Evolutionary conservation across 1,140 invertebrate species (phyloP).

Genomic region (Solenopsis fugax): DNA sequence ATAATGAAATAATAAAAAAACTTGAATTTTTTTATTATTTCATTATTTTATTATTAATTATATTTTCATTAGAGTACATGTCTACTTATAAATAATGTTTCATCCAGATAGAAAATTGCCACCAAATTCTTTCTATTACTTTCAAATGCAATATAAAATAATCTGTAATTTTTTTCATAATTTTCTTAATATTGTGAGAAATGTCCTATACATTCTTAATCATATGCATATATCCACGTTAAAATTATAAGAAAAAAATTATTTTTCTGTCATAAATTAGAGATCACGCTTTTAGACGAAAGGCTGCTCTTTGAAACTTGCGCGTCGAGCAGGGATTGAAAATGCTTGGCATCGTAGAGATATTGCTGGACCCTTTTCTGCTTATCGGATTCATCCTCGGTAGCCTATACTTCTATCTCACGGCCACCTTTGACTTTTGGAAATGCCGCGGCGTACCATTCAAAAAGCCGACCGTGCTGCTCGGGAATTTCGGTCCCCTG

Average conservation of each 20-base stretch:
- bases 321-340: background rate
- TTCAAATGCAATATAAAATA: too few relatives aligned
- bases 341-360: constrained; percentile 58
- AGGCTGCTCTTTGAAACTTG: background rate
- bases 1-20: too few relatives aligned
- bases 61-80: too few relatives aligned
- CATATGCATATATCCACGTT: background rate
- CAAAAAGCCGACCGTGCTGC: constrained; percentile 83
- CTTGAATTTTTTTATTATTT: too few relatives aligned
- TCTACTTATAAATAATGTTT: too few relatives aligned
- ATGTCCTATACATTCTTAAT: background rate
- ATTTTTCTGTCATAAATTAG: background rate
- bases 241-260: background rate
- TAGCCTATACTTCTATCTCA: constrained; percentile 82
- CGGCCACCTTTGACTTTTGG: constrained; percentile 86
- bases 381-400: constrained; percentile 61
- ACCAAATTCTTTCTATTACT: too few relatives aligned
- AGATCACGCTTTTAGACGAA: background rate
- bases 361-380: constrained; percentile 64
- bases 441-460: constrained; percentile 82
- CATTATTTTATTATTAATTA: too few relatives aligned
- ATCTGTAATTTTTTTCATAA: too few relatives aligned
- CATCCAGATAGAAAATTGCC: too few relatives aligned
- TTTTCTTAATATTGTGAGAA: too few relatives aligned
- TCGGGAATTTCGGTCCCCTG: constrained; percentile 83